Evolutionary conservation across 2,797 vertebrate species (phyloP).

Genomic region (Cuniculus paca): DNA sequence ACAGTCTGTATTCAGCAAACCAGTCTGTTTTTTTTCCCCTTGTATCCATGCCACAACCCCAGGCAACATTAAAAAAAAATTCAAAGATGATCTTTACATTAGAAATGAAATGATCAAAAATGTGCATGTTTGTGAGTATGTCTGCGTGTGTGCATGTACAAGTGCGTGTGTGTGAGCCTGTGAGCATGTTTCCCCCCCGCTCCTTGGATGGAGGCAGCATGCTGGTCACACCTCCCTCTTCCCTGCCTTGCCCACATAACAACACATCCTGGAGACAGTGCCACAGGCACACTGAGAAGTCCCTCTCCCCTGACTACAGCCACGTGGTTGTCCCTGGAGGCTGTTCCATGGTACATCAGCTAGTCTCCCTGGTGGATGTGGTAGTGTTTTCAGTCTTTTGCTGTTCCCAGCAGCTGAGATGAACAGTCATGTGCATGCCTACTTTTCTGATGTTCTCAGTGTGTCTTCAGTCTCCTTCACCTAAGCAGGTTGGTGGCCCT

Average conservation of each 20-base stretch:
- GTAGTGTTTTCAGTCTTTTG: background rate
- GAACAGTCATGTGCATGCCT: fast-evolving
- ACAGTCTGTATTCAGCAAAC: background rate
- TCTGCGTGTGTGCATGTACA: fast-evolving
- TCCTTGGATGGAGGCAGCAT: background rate
- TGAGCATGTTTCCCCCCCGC: background rate
- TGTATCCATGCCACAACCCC: fast-evolving
- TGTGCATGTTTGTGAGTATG: fast-evolving
- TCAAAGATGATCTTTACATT: background rate
- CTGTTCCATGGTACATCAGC: fast-evolving
- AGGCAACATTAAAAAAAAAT: background rate
- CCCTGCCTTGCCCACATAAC: background rate
- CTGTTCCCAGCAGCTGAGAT: background rate
- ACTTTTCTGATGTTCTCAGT: background rate
- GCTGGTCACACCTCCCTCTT: background rate
- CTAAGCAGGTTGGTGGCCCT: background rate
- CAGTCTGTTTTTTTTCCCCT: background rate
- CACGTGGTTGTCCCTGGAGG: too few species aligned
- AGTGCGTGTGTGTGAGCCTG: fast-evolving
- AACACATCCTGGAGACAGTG: background rate
- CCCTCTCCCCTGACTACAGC: background rate
- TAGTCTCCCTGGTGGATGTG: background rate
- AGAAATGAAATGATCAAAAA: background rate
- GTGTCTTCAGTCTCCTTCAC: background rate
- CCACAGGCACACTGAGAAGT: fast-evolving